Percentiles rank a stretch among this genome's conserved stretches.
phyloP scores from a whole-genome alignment of 1,140 invertebrate species.

The Phymastichus coffea region DNA sequence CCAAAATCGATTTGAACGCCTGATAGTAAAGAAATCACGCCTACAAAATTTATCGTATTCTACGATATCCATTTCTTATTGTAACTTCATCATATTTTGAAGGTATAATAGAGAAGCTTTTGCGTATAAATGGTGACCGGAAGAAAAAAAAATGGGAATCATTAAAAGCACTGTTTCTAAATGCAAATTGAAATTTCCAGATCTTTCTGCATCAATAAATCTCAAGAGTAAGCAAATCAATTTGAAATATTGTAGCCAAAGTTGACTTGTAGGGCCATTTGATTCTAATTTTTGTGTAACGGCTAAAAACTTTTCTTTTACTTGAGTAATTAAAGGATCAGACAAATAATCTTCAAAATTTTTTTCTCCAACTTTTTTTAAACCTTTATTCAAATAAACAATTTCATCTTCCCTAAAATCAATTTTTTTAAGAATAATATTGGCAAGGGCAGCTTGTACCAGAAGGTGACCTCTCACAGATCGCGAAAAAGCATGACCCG shows the following conservation, averaged over 20 bases:
- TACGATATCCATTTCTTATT: conserved; percentile 34
- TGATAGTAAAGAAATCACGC: conserved; percentile 35
- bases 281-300: background rate
- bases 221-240: conserved; percentile 25
- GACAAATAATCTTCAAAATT: background rate
- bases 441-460: background rate
- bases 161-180: conserved; percentile 22
- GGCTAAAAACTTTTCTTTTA: background rate
- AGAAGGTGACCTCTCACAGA: conserved; percentile 48
- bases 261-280: background rate
- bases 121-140: conserved; percentile 52
- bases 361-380: background rate
- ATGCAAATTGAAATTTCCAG: conserved; percentile 28
- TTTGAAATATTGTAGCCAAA: conserved; percentile 28
- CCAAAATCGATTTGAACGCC: conserved; percentile 40
- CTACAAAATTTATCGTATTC: conserved; percentile 40
- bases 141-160: conserved; percentile 39
- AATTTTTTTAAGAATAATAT: background rate
- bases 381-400: background rate
- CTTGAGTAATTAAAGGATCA: background rate
- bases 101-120: conserved; percentile 54
- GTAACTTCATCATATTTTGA: conserved; percentile 47
- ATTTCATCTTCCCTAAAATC: background rate
- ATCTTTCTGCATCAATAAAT: conserved; percentile 30
- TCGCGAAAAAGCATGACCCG: conserved; percentile 48